phyloP scores from a whole-genome alignment of 2,888 invertebrate species.

The Troides helena region DNA sequence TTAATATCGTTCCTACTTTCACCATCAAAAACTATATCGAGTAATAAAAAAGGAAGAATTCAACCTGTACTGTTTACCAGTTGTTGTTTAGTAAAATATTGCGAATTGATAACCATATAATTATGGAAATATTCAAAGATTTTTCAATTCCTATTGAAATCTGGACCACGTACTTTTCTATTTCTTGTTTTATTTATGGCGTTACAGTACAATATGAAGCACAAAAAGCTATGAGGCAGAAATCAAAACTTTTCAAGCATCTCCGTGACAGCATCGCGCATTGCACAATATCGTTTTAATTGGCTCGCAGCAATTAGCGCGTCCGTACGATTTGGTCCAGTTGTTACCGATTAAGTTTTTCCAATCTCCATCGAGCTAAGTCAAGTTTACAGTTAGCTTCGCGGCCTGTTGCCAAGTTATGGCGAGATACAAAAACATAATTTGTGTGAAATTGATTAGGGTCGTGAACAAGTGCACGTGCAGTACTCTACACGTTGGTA shows the following conservation, averaged over 20 bases:
- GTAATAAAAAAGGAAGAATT: no score
- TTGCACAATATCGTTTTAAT: conserved; percentile 74
- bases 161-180: neutral
- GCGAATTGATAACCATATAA: no score
- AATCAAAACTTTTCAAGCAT: conserved; percentile 18
- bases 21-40: no score
- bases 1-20: neutral
- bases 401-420: conserved; percentile 60
- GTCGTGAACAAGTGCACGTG: conserved; percentile 32
- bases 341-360: conserved; percentile 77
- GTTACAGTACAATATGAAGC: neutral
- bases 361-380: conserved; percentile 58
- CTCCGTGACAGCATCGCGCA: conserved; percentile 58
- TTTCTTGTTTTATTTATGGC: neutral
- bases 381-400: conserved; percentile 69
- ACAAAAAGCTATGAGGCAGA: conserved; percentile 1
- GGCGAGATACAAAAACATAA: conserved; percentile 56
- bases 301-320: conserved; percentile 65
- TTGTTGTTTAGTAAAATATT: no score
- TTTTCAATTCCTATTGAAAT: no score
- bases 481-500: conserved; percentile 26
- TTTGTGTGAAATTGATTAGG: conserved; percentile 49
- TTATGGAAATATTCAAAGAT: no score
- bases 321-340: conserved; percentile 75
- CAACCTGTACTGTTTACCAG: no score